These are phyloP conservation scores for Oceanodroma tethys DNA, from an alignment of 2,113 vertebrate genomes.

Conservation along the genomic window DNA sequence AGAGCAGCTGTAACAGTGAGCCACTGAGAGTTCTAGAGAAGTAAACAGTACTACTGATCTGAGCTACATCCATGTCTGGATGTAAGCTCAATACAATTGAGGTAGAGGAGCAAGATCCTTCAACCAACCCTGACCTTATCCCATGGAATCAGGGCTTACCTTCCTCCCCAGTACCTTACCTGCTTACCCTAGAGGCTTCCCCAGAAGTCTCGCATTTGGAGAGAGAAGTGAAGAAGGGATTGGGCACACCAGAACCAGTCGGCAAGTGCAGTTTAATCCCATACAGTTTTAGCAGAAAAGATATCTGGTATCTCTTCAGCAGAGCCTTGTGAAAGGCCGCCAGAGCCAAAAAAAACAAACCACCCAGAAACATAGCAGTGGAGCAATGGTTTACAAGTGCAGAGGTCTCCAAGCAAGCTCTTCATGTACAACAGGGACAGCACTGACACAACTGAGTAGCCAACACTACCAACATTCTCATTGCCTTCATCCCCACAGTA, in stretches of 20 bases:
- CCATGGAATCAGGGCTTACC: background rate
- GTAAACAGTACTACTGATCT: background rate
- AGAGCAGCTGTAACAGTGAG: background rate
- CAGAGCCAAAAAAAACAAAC: background rate
- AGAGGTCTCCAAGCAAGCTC: background rate
- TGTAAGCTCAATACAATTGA: background rate
- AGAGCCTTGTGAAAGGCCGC: background rate
- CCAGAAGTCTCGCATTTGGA: background rate
- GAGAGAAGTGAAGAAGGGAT: background rate
- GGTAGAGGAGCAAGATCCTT: background rate
- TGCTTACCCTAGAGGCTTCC: background rate
- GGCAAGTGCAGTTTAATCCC: background rate
- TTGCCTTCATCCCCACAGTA: background rate
- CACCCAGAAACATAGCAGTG: background rate
- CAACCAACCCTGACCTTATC: background rate
- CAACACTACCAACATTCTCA: background rate
- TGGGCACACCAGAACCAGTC: background rate
- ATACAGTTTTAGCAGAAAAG: background rate
- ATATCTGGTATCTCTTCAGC: background rate
- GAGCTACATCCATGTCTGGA: background rate
- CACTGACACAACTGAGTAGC: background rate
- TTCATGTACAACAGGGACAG: background rate
- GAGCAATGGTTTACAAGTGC: background rate
- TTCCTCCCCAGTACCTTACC: background rate
- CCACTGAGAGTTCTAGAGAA: background rate